Conservation (phyloP, 2,888 invertebrate species). For the Lymantria monacha region DNA sequence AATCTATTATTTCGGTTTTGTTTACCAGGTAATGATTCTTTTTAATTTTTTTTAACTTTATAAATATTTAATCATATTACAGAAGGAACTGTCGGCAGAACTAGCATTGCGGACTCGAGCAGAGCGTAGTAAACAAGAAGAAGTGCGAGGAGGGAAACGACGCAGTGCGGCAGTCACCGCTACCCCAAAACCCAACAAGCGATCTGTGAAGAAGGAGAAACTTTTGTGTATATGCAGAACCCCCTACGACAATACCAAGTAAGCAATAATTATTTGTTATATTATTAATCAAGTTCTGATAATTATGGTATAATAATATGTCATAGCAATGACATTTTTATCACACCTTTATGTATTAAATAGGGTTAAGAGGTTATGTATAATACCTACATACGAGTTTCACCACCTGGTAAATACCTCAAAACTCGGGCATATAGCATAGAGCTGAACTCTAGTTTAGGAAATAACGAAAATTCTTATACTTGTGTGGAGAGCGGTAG, state of each 20-base stretch:
- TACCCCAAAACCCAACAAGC: conserved; percentile 52
- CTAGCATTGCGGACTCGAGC: conserved; percentile 87
- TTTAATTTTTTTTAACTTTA: neutral
- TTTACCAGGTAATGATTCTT: no score
- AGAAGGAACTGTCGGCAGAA: conserved; percentile 90
- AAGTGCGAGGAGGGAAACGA: conserved; percentile 79
- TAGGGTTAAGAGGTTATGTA: no score
- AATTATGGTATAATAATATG: neutral
- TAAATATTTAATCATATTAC: conserved; percentile 17
- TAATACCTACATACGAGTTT: no score
- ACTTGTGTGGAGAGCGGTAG: no score
- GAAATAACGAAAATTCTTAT: no score
- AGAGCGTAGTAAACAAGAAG: conserved; percentile 87
- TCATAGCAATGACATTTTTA: no score
- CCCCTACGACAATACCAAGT: conserved; percentile 97
- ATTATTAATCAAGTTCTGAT: neutral
- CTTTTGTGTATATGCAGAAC: conserved; percentile 95
- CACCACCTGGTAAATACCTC: no score
- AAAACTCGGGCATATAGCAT: no score
- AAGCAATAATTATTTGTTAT: conserved; percentile 43
- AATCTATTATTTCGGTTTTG: no score
- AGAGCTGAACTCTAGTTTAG: no score
- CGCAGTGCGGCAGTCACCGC: conserved; percentile 47
- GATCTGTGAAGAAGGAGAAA: conserved; percentile 86
- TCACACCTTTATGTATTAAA: no score